Conservation (phyloP, 2,888 invertebrate genomes). For the Mycalesis mineus region DNA sequence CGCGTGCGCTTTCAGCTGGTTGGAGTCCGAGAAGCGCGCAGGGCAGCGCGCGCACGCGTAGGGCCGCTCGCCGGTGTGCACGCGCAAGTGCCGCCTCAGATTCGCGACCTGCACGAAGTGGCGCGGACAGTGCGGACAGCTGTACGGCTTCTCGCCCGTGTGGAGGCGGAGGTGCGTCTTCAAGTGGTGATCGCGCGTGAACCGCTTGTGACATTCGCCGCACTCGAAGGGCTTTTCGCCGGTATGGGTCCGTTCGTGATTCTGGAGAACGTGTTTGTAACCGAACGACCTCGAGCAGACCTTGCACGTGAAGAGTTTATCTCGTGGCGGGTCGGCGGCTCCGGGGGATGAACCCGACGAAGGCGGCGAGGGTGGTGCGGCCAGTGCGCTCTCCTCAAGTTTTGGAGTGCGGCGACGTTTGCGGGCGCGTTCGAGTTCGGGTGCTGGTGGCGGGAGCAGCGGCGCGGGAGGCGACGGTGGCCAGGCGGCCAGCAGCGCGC, state of each 20-base stretch:
- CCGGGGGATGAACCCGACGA: constrained; percentile 75
- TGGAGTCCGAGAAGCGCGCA: constrained; percentile 93
- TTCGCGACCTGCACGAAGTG: constrained; percentile 97
- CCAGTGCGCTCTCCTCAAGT: constrained; percentile 56
- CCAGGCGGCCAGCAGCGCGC: constrained; percentile 78
- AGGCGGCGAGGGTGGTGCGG: constrained; percentile 58
- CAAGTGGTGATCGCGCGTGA: constrained; percentile 94
- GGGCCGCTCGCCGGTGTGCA: constrained; percentile 94
- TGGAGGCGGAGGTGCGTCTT: constrained; percentile 95
- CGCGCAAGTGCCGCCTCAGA: constrained; percentile 90
- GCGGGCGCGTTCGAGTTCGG: constrained; percentile 62
- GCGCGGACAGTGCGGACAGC: constrained; percentile 93
- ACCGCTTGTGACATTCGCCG: constrained; percentile 93
- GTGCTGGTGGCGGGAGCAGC: constrained; percentile 71
- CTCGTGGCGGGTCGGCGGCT: constrained; percentile 77
- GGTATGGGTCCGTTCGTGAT: constrained; percentile 95
- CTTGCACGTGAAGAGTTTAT: constrained; percentile 92
- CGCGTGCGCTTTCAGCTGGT: constrained; percentile 93
- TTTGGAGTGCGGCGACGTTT: constrained; percentile 73
- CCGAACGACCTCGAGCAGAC: constrained; percentile 93
- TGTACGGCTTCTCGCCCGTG: constrained; percentile 95
- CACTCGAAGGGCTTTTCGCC: constrained; percentile 97
- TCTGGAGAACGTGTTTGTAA: constrained; percentile 95
- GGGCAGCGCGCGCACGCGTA: constrained; percentile 92
- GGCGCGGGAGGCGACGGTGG: constrained; percentile 78